Base-by-base conservation (phyloP, 1,140 invertebrate genomes). In the Drosophila kurseongensis region DNA sequence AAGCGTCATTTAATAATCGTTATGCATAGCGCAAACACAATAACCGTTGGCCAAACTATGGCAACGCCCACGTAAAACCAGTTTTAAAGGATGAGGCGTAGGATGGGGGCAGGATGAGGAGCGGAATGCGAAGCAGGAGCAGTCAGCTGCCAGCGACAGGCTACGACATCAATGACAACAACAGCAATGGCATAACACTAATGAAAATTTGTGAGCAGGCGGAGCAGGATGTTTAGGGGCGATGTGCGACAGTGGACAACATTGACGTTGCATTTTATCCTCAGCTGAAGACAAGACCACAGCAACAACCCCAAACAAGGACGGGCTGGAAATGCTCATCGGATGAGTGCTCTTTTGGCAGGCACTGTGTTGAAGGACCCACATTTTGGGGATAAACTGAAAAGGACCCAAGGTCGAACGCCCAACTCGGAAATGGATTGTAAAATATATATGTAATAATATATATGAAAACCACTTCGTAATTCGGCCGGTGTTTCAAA, bases 191-290 rank as follows among this genome's bases (percentile, higher is more conserved):
- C 77, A 85, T 74, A 65, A 74, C 67, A 71, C 74, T 81, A 85
- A 81, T 78, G 65, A 78, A 81, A 82, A 82, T 82, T 76, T 88
- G 81, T 56, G 79, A 74, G 54, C 32, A 13, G 32, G 23, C 27
- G 42, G n/a, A 6, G 45, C 10, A 42, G 59, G n/a, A 23, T 29
- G 41, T 4, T 8, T 2, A 44, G n/a, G 14, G n/a, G 29, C 48
- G 48, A 50, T 54, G 38, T 32, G 54, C 29, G 13, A 40, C 42
- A 69, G 59, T 44, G 59, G 71, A 75, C 77, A 80, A 50, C 73
- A 67, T 77, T 58, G 50, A 75, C 74, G 81, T 77, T 52, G 50
- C 81, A 72, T 76, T 85, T 84, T 65, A 71, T 77, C 47, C 63
- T 59, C 57, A 40, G 50, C 54, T 62, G 27, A 57, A 54, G 69